Base-by-base conservation (phyloP, 2,888 invertebrate genomes). In the Rhingia rostrata region DNA sequence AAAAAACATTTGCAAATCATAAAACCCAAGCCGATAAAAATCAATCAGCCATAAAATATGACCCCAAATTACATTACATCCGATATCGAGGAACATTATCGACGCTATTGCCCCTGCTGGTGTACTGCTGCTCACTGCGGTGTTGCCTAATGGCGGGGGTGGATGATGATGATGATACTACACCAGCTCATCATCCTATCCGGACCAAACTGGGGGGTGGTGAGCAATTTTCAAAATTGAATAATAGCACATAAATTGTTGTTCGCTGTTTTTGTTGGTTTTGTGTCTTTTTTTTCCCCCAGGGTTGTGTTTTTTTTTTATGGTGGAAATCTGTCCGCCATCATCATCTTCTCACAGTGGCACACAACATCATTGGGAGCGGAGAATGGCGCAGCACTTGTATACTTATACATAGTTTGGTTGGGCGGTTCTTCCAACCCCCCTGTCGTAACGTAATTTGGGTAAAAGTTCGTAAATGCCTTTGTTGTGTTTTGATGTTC, bases 41-140 rank as follows among this genome's bases (percentile, higher is more conserved):
- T 88, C 88, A 87, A 88, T 88, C 88, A 88, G 85, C 87, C 86
- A 87, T 88, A 87, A 88, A 88, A 87, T 88, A 88, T 88, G 87
- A 84, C 84, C 84, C 70, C 64, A 80, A 80, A 84, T 64, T 84
- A 84, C 84, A 84, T 80, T 80, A 84, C 84, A 80, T 79, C 73
- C 83, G 22, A 22, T 54, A 83, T 83, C 73, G 83, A 69, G 53
- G 51, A 61, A 63, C 80, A 84, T 84, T 80, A 84, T 33, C 66
- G 60, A 67, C 84, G 84, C 80, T 80, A 67, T 83, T 72, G 67
- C 43, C 54, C 32, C 22, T 66, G 33, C 51, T 12, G 2, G 22
- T 45, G 14, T 9, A 4, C 35, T 35, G 43, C 22, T 49, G 2
- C 39, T 4, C 47, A 33, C 10, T 78, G 69, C 41, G 64, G 74